Evolutionary conservation across 37 sponge, comb jelly and placozoan genomes (phyloP), one percentile per base, ranked within the genome.

Genomic region (Beroe forskalii): DNA sequence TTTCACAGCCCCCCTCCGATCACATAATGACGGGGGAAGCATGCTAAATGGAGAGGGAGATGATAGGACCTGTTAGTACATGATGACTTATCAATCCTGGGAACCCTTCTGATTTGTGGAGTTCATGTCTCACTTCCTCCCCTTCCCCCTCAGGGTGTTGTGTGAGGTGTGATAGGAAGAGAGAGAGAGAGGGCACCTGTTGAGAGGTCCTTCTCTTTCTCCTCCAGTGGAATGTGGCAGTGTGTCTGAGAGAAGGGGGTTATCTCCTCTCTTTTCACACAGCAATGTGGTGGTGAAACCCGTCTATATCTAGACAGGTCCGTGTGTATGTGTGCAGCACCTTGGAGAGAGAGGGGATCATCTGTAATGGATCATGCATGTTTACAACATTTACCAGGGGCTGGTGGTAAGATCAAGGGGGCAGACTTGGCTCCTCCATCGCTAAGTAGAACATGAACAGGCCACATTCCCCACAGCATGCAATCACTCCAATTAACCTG

Each of bases 401-500:
- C 12, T 12, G 66, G 66, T 22, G 30, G 31, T 64, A 23, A 64
- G 66, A 64, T 22, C 24, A 64, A 27, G 31, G 66, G 31, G 66
- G 25, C 27, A 44, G 55, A 80, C 86, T 80, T 43, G 24, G 2
- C 40, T 80, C 86, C 86, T 80, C 86, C 55, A 32, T 43, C 27
- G 86, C 86, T 41, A 64, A 28, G 30, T 64, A 64, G 44, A 80
- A 44, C 86, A 24, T 44, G 44, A 44, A 24, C 86, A 80, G 86
- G 86, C 86, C 86, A 43, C 86, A 80, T 80, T 80, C 86, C 86
- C 4, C 86, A 9, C 72, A 17, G 38, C 86, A 80, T 42, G 86
- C 86, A 80, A 80, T 80, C 86, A 80, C 86, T 80, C n/a, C 55
- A 80, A 44, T 44, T 22, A 41, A 22, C 55, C 44, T 0, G 86